Evolutionary conservation across 1,140 invertebrate genomes (phyloP).

Genomic region (Eubasilissa regina): DNA sequence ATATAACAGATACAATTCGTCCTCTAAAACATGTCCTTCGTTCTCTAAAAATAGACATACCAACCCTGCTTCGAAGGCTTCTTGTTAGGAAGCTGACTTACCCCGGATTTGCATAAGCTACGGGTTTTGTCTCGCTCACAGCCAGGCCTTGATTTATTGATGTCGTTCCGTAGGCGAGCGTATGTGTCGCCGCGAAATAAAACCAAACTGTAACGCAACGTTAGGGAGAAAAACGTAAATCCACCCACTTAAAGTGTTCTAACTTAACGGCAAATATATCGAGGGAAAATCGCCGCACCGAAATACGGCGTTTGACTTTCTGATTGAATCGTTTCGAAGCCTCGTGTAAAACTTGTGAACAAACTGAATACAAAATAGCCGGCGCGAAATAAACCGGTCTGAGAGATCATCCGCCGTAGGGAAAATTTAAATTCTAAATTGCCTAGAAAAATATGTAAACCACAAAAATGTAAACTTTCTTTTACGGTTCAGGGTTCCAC

Average conservation of each 20-base stretch:
- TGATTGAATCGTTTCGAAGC: too few species aligned
- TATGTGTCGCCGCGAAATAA: conserved; percentile 20
- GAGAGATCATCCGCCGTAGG: background rate
- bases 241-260: too few species aligned
- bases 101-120: conserved; percentile 35
- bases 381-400: too few species aligned
- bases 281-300: too few species aligned
- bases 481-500: background rate
- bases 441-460: background rate
- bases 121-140: conserved; percentile 34
- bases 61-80: background rate
- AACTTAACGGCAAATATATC: too few species aligned
- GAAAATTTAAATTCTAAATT: background rate
- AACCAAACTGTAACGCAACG: background rate
- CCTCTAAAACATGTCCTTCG: too few species aligned
- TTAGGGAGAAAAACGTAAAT: too few species aligned
- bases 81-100: background rate
- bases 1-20: too few species aligned
- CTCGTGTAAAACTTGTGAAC: too few species aligned
- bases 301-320: too few species aligned
- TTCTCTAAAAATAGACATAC: background rate
- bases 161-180: conserved; percentile 10
- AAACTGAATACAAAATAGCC: too few species aligned
- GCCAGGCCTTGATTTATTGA: conserved; percentile 32
- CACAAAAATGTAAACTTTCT: too few species aligned